phyloP scores from a whole-genome alignment of 2,888 invertebrate genomes.

The Drosophila peninsularis region DNA sequence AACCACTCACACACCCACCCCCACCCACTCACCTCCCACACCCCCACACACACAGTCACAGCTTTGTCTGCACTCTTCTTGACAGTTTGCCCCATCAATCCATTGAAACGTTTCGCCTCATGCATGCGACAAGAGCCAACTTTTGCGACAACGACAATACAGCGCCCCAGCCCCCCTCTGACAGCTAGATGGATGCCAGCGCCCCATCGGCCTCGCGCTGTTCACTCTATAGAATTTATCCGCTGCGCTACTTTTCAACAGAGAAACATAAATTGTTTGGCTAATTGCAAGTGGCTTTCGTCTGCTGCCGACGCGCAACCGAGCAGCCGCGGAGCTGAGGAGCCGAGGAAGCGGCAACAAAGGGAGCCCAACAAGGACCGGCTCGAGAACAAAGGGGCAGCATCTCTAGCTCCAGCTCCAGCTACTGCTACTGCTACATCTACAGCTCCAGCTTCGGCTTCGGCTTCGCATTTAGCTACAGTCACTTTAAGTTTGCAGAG shows the following conservation, averaged over 20 bases:
- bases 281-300: constrained; percentile 73
- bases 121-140: constrained; percentile 12
- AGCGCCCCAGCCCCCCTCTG: neutral
- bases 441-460: neutral
- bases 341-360: constrained; percentile 7
- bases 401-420: neutral
- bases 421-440: neutral
- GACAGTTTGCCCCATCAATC: constrained; percentile 54
- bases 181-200: neutral
- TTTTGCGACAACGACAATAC: constrained; percentile 40
- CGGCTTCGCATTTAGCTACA: constrained; percentile 6
- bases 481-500: constrained; percentile 14
- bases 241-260: constrained; percentile 44
- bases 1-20: neutral
- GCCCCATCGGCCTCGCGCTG: neutral
- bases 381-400: constrained; percentile 32
- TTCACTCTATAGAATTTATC: constrained; percentile 5
- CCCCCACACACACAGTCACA: neutral
- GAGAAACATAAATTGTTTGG: constrained; percentile 72
- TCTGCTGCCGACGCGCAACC: constrained; percentile 7
- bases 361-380: constrained; percentile 8
- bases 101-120: constrained; percentile 39
- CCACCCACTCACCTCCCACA: too few relatives aligned
- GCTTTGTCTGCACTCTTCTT: constrained; percentile 16
- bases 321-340: neutral